Percentiles rank a stretch among this genome's conserved stretches.
phyloP scores from a whole-genome alignment of 2,797 vertebrate genomes.

The Anolis apletophallus region DNA sequence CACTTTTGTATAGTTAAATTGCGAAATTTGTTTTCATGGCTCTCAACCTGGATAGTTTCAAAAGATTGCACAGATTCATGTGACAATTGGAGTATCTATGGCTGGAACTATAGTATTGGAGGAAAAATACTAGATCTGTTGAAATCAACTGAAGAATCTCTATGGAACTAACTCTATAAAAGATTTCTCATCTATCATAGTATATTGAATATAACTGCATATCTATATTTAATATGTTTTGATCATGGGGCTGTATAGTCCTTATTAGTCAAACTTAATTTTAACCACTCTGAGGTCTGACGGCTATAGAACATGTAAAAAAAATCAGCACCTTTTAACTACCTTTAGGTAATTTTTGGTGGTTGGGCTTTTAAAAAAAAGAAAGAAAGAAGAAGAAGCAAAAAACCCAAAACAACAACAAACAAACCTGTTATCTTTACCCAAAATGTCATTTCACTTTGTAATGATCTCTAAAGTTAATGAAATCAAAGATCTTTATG shows the following conservation, averaged over 20 bases:
- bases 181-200: too few relatives aligned
- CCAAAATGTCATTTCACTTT: slow-evolving; percentile 3
- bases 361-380: background rate
- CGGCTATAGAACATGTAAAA: background rate
- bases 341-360: too few relatives aligned
- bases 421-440: too few relatives aligned
- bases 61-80: background rate
- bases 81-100: background rate
- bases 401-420: too few relatives aligned
- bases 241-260: too few relatives aligned
- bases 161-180: background rate
- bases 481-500: background rate
- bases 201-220: too few relatives aligned
- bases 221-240: too few relatives aligned
- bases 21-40: background rate
- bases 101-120: background rate
- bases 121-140: background rate
- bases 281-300: too few relatives aligned
- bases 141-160: background rate
- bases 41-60: background rate
- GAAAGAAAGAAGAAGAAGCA: too few relatives aligned
- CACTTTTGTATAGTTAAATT: background rate
- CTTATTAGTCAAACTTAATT: too few relatives aligned
- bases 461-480: background rate
- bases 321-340: background rate